Base-by-base conservation (phyloP, 2,113 vertebrate species). In the Cygnus buccinator region DNA sequence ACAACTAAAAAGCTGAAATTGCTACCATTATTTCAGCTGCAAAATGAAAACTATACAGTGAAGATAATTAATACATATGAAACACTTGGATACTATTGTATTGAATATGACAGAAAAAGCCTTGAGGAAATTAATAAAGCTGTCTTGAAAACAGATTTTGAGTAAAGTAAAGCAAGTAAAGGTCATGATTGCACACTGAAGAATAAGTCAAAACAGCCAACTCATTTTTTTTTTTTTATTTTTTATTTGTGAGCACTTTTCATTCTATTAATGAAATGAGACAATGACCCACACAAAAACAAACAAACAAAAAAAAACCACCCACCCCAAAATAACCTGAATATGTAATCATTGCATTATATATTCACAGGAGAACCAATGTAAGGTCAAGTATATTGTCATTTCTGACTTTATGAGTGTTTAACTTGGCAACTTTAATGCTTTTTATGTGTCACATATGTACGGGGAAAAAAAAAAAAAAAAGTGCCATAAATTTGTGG, bases 401-500 rank as follows among this genome's bases (percentile, higher is more conserved):
- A 37, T 89, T 95, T 90, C 28, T 95, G 46, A 80, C 59, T 93
- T 92, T 70, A 48, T 86, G 17, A 81, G 55, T 90, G 73, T 92
- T 92, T 95, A 68, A 55, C 59, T 95, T 96, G 83, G 83, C 85
- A 96, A 39, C 63, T 71, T 84, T 50, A 90, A 43, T 28, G 39
- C 52, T 89, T 70, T 87, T 90, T 88, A 37, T 89, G 54, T 95
- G 73, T 95, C 89, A 78, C 59, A 80, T 41, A 37, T 75, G 70
- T 74, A 54, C 67, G 26, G 23, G 71, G 72, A 81, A 91, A 91
- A 72, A 91, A 72, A 72, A 91, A 72, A 90, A 81, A 91, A 91
- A 72, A 91, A 50, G 62, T 79, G 44, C 55, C 90, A 80, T 85
- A 87, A 92, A 93, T 70, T 66, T 1, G 0, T 74, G 59, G 44